Base-by-base conservation (phyloP, 2,113 vertebrate genomes). In the Suricata suricatta region DNA sequence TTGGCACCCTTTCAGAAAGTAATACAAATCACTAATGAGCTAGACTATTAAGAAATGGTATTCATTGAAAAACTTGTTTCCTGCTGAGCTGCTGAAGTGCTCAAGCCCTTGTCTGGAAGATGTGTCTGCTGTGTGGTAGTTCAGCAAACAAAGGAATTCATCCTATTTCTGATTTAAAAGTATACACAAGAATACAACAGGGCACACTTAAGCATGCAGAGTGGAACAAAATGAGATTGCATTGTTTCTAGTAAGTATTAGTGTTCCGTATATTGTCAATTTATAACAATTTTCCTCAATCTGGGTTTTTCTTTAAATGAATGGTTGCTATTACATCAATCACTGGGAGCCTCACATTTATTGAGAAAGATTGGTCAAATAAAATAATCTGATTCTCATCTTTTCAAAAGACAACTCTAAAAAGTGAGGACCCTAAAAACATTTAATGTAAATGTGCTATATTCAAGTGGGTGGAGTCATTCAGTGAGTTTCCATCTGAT, bases 61-160 rank as follows among this genome's bases (percentile, higher is more conserved):
- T 94, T 95, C 97, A 72, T 80, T 96, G 85, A 96, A 97, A 93
- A 95, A 38, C 2, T 31, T 52, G 44, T 69, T 97, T 95, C 64
- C 89, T 71, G n/a, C 44, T 3, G 8, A 90, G 83, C 29, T 92
- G 12, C 23, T 94, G 4, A 91, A 90, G 64, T 87, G 66, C 54
- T 47, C 3, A 97, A 66, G 12, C 14, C 52, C 52, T 95, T 96
- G 54, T 60, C 69, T n/a, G 31, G 93, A 97, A 96, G 15, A 31
- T 87, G 8, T 44, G 15, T 83, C 69, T 88, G 15, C 74, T 23
- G 17, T 19, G 91, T 83, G 68, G 69, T 87, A 90, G 25, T 92
- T 90, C 64, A 79, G 11, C 25, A 41, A 83, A 95, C 0, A 83
- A 41, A 93, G 25, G 2, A 92, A 12, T 3, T 87, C 3, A 0